Evolutionary conservation across 2,113 vertebrate species (phyloP).

Genomic region (Hucho hucho): DNA sequence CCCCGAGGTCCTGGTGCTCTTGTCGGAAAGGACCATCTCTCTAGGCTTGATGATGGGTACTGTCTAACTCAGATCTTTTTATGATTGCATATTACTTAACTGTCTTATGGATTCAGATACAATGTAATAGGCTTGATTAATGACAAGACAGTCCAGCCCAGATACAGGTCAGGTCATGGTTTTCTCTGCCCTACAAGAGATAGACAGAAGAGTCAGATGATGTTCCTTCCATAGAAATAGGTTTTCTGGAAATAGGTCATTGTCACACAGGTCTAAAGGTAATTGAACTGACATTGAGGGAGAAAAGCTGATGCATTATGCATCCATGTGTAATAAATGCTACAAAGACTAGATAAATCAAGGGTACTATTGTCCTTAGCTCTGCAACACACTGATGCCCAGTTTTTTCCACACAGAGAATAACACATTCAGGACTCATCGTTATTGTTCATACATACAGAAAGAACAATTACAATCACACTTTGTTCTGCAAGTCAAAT

Average conservation of each 20-base stretch:
- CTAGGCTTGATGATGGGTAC: not conserved
- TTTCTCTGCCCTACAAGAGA: not conserved
- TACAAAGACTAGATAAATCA: not conserved
- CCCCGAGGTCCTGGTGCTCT: constrained; percentile 65
- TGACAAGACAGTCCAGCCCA: no score
- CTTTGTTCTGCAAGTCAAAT: not conserved
- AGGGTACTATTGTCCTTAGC: not conserved
- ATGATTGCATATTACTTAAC: no score
- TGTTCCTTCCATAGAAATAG: not conserved
- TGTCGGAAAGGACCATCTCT: constrained; percentile 73
- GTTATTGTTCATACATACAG: not conserved
- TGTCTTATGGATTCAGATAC: no score
- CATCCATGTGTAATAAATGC: not conserved
- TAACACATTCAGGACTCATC: not conserved
- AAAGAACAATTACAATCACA: not conserved
- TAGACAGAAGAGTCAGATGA: not conserved
- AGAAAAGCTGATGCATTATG: not conserved
- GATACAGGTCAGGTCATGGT: not conserved
- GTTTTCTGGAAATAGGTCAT: no score
- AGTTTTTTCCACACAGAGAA: no score
- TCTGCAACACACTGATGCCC: not conserved
- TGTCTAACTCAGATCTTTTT: not conserved
- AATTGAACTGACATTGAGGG: no score
- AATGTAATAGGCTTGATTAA: no score
- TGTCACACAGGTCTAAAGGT: no score